phyloP scores from a whole-genome alignment of 2,797 vertebrate species.

The Pogonophryne albipinna region DNA sequence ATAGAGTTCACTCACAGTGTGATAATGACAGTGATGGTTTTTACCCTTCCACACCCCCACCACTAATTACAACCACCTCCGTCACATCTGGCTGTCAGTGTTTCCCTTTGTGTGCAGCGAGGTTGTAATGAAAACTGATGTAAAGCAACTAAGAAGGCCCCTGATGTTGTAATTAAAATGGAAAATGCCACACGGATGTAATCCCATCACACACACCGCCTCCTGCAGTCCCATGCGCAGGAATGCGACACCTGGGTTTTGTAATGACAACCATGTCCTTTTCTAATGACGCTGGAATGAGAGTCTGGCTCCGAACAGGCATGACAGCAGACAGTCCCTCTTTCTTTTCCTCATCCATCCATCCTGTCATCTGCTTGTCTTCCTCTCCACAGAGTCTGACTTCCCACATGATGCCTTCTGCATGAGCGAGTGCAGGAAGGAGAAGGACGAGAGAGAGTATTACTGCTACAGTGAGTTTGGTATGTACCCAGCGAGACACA shows the following conservation, averaged over 20 bases:
- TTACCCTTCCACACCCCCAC: constrained; percentile 10
- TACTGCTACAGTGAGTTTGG: constrained; percentile 88
- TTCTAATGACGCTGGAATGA: constrained; percentile 59
- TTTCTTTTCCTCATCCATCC: constrained; percentile 27
- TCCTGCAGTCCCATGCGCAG: constrained; percentile 49
- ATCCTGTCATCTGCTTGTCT: constrained; percentile 33
- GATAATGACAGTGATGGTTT: constrained; percentile 28
- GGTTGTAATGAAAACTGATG: constrained; percentile 35
- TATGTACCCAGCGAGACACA: constrained; percentile 54
- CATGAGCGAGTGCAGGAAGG: constrained; percentile 86
- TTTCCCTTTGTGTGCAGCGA: constrained; percentile 50
- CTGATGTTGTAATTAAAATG: constrained; percentile 59
- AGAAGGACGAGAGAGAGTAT: constrained; percentile 85
- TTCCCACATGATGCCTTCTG: constrained; percentile 84
- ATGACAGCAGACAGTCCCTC: constrained; percentile 32
- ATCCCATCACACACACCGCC: constrained; percentile 23
- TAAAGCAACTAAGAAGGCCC: constrained; percentile 55
- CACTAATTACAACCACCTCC: no score
- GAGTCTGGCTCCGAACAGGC: constrained; percentile 45
- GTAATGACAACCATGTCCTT: constrained; percentile 61
- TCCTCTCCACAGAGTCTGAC: constrained; percentile 79
- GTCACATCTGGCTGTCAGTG: constrained; percentile 46
- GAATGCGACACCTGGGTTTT: constrained; percentile 58
- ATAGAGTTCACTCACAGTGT: constrained; percentile 17
- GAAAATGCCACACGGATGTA: constrained; percentile 30